phyloP scores from a whole-genome alignment of 1,140 invertebrate species.

The Pissodes strobi region DNA sequence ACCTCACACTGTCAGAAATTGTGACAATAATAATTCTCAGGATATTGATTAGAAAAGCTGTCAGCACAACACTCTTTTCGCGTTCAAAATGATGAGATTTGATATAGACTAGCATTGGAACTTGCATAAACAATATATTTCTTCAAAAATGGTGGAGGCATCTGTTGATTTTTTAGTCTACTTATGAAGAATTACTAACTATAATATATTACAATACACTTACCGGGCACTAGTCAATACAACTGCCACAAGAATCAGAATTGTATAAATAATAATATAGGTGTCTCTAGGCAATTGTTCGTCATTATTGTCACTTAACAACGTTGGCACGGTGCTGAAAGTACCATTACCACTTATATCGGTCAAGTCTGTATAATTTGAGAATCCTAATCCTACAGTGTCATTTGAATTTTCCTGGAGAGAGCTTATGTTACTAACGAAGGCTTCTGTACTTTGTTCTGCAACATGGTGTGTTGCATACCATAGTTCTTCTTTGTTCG shows the following conservation, averaged over 20 bases:
- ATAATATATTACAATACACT: neutral
- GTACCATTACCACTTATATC: neutral
- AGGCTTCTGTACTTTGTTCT: neutral
- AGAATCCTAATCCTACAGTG: neutral
- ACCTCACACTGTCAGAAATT: no score
- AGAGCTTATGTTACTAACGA: neutral
- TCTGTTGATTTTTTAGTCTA: no score
- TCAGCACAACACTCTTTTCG: no score
- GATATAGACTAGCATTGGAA: no score
- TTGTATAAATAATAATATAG: slow-evolving; percentile 48
- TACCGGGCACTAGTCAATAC: slow-evolving; percentile 61
- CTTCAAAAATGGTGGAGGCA: no score
- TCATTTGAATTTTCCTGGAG: neutral
- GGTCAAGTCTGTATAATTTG: neutral
- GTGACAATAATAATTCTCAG: no score
- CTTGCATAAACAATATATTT: no score
- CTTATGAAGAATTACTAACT: neutral
- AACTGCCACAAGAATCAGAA: slow-evolving; percentile 48
- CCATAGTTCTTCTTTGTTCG: slow-evolving; percentile 59
- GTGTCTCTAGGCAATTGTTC: neutral
- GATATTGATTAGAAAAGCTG: no score
- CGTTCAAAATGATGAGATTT: no score
- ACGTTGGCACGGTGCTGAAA: neutral
- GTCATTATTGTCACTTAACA: neutral
- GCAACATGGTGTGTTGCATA: neutral